Conservation (phyloP, 1,140 invertebrate species). For the Rhynchophorus ferrugineus region DNA sequence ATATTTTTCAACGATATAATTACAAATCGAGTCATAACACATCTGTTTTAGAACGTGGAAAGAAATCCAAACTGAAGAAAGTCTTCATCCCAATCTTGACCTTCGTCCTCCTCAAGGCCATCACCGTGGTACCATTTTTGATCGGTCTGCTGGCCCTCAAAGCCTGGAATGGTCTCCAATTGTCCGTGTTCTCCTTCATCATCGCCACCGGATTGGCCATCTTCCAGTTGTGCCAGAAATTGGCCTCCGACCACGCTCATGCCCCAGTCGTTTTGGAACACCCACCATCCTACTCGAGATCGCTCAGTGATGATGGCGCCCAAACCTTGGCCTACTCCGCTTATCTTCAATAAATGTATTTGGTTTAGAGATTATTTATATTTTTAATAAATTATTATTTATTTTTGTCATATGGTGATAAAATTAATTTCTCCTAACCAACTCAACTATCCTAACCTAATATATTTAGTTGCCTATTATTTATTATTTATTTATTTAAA, state of each 20-base stretch:
- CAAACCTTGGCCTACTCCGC: constrained; percentile 69
- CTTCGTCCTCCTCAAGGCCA: constrained; percentile 74
- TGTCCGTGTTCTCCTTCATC: constrained; percentile 81
- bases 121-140: constrained; percentile 74
- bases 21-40: background rate
- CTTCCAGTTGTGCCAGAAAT: constrained; percentile 82
- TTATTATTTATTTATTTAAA: too few species aligned
- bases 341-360: constrained; percentile 48
- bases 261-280: constrained; percentile 60
- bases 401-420: background rate
- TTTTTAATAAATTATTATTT: background rate
- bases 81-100: constrained; percentile 76
- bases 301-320: constrained; percentile 44
- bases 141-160: constrained; percentile 76
- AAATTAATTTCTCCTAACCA: too few species aligned
- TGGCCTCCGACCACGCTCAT: constrained; percentile 66
- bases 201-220: constrained; percentile 74
- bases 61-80: constrained; percentile 74
- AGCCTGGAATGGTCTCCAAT: constrained; percentile 77
- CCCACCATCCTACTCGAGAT: constrained; percentile 41
- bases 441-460: too few species aligned
- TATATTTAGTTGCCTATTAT: too few species aligned
- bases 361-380: background rate
- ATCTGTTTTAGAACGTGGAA: constrained; percentile 54
- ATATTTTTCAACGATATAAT: background rate